Conservation (phyloP, 2,113 vertebrate species). For the Cyprinodon variegatus region DNA sequence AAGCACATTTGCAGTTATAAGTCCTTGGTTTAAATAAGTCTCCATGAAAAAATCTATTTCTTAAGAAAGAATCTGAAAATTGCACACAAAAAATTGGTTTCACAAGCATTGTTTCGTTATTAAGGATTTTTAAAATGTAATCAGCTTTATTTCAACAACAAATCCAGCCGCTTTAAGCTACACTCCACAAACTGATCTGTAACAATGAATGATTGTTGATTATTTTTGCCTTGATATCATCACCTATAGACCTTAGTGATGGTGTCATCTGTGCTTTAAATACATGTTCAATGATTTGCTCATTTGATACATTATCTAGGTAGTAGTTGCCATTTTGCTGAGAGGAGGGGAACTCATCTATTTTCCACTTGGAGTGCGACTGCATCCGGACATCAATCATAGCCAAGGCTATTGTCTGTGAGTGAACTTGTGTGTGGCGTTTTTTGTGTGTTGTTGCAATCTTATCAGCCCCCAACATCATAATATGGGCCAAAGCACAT, state of each 20-base stretch:
- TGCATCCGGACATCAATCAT: slow-evolving; percentile 64
- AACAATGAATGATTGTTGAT: slow-evolving; percentile 12
- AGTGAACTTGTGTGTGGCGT: slow-evolving; percentile 12
- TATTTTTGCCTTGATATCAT: slow-evolving; percentile 19
- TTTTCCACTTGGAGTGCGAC: slow-evolving; percentile 53
- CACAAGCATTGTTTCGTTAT: too few relatives aligned
- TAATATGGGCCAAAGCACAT: slow-evolving; percentile 72
- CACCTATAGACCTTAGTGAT: not conserved
- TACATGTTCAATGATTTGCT: slow-evolving; percentile 33
- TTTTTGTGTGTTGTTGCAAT: slow-evolving; percentile 21
- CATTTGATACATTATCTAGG: slow-evolving; percentile 24
- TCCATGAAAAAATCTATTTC: too few relatives aligned
- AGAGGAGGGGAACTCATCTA: slow-evolving; percentile 51
- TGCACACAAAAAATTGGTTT: too few relatives aligned
- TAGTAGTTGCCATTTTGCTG: slow-evolving; percentile 41
- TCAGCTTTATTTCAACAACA: not conserved
- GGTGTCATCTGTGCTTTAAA: slow-evolving; percentile 34
- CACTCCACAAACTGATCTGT: slow-evolving; percentile 4
- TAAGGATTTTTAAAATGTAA: too few relatives aligned
- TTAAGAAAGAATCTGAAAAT: too few relatives aligned
- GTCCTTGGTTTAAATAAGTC: too few relatives aligned
- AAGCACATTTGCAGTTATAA: too few relatives aligned
- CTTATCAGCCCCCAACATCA: slow-evolving; percentile 66
- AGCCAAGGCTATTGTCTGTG: slow-evolving; percentile 40
- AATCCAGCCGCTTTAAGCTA: not conserved